A percentile compares a stretch with the other conserved stretches of the same genome.
Evolutionary conservation across 2,113 vertebrate species (phyloP).

Genomic region (Nerophis lumbriciformis): DNA sequence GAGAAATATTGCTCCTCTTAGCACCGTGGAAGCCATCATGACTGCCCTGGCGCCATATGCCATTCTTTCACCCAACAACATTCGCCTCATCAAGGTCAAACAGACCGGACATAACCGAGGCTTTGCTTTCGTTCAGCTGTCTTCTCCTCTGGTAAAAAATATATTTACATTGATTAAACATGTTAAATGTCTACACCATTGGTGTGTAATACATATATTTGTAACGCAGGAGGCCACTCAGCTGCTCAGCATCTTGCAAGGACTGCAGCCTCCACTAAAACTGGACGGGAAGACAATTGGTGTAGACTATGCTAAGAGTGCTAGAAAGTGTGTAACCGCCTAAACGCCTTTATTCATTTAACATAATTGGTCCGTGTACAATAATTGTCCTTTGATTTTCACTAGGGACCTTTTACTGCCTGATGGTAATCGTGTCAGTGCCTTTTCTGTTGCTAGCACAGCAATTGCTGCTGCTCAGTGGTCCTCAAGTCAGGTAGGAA

Average conservation of each 20-base stretch:
- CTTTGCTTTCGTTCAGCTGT: slow-evolving; percentile 95
- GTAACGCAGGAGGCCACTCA: slow-evolving; percentile 89
- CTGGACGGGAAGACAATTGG: slow-evolving; percentile 97
- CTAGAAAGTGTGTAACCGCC: slow-evolving; percentile 83
- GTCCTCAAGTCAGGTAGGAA: slow-evolving; percentile 91
- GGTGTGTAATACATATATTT: background rate
- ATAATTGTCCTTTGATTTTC: background rate
- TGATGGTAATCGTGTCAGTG: slow-evolving; percentile 93
- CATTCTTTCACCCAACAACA: slow-evolving; percentile 90
- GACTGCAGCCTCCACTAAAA: slow-evolving; percentile 91
- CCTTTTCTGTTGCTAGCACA: slow-evolving; percentile 95
- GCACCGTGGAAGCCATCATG: slow-evolving; percentile 94
- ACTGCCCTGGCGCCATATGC: slow-evolving; percentile 89
- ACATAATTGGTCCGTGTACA: background rate
- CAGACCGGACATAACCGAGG: slow-evolving; percentile 96
- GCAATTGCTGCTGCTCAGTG: slow-evolving; percentile 98
- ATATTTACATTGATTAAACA: background rate
- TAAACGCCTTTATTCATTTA: background rate
- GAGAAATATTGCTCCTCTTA: slow-evolving; percentile 90
- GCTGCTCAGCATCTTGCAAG: slow-evolving; percentile 90
- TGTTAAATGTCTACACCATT: background rate
- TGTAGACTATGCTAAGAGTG: slow-evolving; percentile 97
- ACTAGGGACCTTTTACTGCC: slow-evolving; percentile 89
- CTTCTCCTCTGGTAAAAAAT: slow-evolving; percentile 86
- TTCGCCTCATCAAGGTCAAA: slow-evolving; percentile 98